Conservation (phyloP, 1,140 invertebrate genomes). For the Odontomachus brunneus region DNA sequence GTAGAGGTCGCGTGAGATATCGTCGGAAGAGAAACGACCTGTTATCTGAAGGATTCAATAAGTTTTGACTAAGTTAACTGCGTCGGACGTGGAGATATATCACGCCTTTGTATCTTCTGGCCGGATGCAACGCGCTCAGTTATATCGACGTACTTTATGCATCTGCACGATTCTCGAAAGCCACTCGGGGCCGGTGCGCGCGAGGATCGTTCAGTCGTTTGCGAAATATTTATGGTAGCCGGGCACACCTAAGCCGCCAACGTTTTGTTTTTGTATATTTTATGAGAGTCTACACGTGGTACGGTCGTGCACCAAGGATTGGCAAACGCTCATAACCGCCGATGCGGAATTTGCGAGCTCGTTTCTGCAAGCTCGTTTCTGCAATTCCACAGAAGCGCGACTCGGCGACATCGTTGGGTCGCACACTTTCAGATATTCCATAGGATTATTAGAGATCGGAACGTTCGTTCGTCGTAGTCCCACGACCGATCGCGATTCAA, state of each 20-base stretch:
- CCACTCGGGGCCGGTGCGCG: conserved; percentile 4
- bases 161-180: conserved; percentile 38
- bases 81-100: conserved; percentile 34
- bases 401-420: background rate
- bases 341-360: background rate
- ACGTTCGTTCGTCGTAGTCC: conserved; percentile 4
- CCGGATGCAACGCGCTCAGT: conserved; percentile 1
- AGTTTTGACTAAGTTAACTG: conserved; percentile 34
- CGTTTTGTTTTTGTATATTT: conserved; percentile 35
- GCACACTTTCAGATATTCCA: background rate
- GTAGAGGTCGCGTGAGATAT: too few relatives aligned
- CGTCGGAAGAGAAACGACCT: background rate
- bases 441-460: background rate
- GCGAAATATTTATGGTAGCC: conserved; percentile 50
- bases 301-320: background rate
- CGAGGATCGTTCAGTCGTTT: conserved; percentile 37
- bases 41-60: background rate
- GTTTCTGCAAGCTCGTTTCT: background rate
- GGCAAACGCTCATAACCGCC: conserved; percentile 17
- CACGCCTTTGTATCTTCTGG: conserved; percentile 6
- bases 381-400: background rate
- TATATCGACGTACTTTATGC: conserved; percentile 38
- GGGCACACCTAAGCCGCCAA: conserved; percentile 11
- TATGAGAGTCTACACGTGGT: background rate
- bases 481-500: conserved; percentile 52